phyloP scores from a whole-genome alignment of 64 coral and sea anemone genomes.

The Montipora foliosa region DNA sequence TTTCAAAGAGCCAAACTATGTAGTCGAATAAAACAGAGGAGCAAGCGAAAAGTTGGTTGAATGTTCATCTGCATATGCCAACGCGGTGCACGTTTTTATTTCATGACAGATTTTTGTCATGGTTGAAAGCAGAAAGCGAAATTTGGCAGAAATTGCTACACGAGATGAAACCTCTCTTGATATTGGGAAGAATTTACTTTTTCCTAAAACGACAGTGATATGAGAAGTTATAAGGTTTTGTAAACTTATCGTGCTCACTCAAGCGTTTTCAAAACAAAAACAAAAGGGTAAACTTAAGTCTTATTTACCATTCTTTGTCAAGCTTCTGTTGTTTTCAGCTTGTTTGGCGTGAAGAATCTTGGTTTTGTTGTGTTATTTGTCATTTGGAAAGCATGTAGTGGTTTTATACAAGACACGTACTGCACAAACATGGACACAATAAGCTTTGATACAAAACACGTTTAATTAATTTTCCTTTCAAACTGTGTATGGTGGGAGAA shows the following conservation, averaged over 20 bases:
- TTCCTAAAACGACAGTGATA: background rate
- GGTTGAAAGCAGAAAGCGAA: background rate
- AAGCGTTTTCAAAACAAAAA: slow-evolving; percentile 14
- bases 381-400: background rate
- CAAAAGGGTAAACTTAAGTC: background rate
- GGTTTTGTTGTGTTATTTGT: too few species aligned
- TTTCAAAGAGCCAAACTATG: background rate
- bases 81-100: background rate
- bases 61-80: too few species aligned
- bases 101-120: background rate
- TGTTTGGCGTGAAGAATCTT: background rate
- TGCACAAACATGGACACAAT: background rate
- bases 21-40: background rate
- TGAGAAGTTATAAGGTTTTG: background rate
- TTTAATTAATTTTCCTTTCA: background rate
- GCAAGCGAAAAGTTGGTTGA: background rate
- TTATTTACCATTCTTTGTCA: too few species aligned
- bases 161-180: background rate
- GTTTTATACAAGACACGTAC: background rate
- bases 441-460: background rate
- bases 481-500: slow-evolving; percentile 10
- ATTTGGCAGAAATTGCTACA: background rate
- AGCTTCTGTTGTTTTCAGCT: background rate
- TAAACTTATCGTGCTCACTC: background rate
- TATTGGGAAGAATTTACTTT: background rate